phyloP scores from a whole-genome alignment of 2,888 invertebrate genomes.

The Drosophila formosana region DNA sequence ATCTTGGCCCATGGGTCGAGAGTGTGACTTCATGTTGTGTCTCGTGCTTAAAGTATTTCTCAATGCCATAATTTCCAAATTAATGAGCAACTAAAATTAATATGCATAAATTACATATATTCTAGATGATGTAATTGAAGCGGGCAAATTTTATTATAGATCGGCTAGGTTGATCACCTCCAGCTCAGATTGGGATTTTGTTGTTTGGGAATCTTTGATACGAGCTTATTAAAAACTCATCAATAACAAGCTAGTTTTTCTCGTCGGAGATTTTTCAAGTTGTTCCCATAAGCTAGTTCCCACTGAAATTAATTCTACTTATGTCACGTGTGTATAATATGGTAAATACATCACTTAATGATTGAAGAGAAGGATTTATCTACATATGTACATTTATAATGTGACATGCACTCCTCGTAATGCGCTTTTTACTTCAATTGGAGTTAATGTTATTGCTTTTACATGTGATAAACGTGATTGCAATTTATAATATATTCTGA shows the following conservation, averaged over 20 bases:
- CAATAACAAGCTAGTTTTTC: background rate
- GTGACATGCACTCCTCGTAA: background rate
- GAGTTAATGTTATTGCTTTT: constrained; percentile 6
- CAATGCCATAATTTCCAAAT: constrained; percentile 9
- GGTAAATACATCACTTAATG: constrained; percentile 15
- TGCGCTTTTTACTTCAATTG: constrained; percentile 25
- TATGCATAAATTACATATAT: background rate
- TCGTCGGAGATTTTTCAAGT: constrained; percentile 2
- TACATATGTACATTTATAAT: background rate
- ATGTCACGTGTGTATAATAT: constrained; percentile 33
- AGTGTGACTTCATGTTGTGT: constrained; percentile 23
- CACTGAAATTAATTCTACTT: constrained; percentile 9
- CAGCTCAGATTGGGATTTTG: background rate
- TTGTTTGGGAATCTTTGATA: background rate
- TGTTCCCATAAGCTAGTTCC: constrained; percentile 4
- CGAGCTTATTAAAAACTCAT: constrained; percentile 7
- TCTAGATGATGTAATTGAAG: background rate
- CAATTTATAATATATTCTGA: constrained; percentile 32
- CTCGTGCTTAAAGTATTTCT: constrained; percentile 18
- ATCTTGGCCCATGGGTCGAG: constrained; percentile 47
- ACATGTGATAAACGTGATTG: constrained; percentile 50
- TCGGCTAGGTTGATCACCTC: background rate
- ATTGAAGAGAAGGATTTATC: background rate
- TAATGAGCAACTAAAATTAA: constrained; percentile 19
- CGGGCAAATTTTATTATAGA: background rate